A percentile compares a stretch with the other conserved stretches of the same genome.
phyloP scores from a whole-genome alignment of 2,888 invertebrate species.

The Limnephilus auricula region DNA sequence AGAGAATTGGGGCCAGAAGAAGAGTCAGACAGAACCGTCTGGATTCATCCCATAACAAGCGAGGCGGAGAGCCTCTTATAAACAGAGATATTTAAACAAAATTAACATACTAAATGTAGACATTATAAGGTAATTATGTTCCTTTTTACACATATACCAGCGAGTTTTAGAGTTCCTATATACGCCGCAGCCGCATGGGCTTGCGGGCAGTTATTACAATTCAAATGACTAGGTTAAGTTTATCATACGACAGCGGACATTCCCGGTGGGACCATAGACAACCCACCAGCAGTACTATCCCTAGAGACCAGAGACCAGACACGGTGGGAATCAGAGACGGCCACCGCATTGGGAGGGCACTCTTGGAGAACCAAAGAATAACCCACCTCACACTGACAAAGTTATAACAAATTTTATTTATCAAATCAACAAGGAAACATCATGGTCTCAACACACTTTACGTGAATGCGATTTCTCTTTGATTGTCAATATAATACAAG shows the following conservation, averaged over 20 bases:
- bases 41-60: constrained; percentile 21
- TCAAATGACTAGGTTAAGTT: constrained; percentile 79
- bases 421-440: constrained; percentile 46
- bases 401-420: constrained; percentile 26
- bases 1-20: constrained; percentile 17
- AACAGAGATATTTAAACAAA: constrained; percentile 29
- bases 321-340: not conserved
- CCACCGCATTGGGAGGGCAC: constrained; percentile 42
- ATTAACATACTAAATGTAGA: constrained; percentile 72
- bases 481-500: constrained; percentile 54
- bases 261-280: constrained; percentile 57
- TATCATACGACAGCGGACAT: constrained; percentile 67
- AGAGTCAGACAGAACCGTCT: not conserved
- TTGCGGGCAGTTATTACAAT: constrained; percentile 76
- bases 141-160: constrained; percentile 85
- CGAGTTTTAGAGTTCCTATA: constrained; percentile 88
- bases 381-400: constrained; percentile 21
- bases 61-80: not conserved
- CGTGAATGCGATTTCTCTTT: constrained; percentile 39
- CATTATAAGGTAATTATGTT: constrained; percentile 69
- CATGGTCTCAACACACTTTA: constrained; percentile 23
- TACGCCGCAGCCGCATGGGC: constrained; percentile 75
- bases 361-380: constrained; percentile 59
- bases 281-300: not conserved
- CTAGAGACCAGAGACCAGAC: not conserved